A percentile compares a stretch with the other conserved stretches of the same genome.
Conservation (phyloP, 1,140 invertebrate genomes). For the Drosophila yakuba region DNA sequence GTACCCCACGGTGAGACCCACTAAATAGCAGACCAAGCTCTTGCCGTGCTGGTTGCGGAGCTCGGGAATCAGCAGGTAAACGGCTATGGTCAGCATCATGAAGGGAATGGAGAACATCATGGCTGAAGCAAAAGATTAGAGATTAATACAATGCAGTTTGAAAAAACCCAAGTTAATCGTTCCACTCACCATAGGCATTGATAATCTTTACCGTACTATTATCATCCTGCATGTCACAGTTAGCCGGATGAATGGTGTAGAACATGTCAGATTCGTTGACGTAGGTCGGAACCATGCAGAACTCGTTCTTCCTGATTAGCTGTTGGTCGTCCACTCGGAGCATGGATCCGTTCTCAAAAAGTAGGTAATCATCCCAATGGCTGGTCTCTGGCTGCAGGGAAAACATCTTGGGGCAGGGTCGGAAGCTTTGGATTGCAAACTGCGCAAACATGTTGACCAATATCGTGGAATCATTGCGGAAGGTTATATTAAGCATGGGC, state of each 20-base stretch:
- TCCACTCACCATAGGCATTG: conserved; percentile 68
- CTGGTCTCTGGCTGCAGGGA: conserved; percentile 57
- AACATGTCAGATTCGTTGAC: conserved; percentile 59
- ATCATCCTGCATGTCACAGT: conserved; percentile 58
- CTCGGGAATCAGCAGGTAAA: conserved; percentile 90
- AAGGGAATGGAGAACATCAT: conserved; percentile 90
- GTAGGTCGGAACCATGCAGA: conserved; percentile 58
- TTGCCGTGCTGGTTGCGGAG: conserved; percentile 90
- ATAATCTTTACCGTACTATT: conserved; percentile 70
- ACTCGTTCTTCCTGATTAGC: conserved; percentile 69
- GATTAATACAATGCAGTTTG: background rate
- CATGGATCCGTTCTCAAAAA: conserved; percentile 73
- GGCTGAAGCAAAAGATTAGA: conserved; percentile 77
- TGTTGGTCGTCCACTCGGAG: conserved; percentile 50
- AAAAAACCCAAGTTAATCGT: background rate
- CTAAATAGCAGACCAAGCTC: conserved; percentile 90
- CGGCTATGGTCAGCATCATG: conserved; percentile 89
- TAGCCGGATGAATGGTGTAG: conserved; percentile 71
- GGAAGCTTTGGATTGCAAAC: conserved; percentile 73
- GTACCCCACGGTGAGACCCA: conserved; percentile 88
- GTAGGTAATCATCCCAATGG: conserved; percentile 55
- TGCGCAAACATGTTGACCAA: conserved; percentile 65
- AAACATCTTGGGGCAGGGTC: conserved; percentile 74
- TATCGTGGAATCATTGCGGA: conserved; percentile 34
- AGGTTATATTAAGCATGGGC: conserved; percentile 60